phyloP scores from a whole-genome alignment of 2,888 invertebrate genomes.

The Muscina levida region DNA sequence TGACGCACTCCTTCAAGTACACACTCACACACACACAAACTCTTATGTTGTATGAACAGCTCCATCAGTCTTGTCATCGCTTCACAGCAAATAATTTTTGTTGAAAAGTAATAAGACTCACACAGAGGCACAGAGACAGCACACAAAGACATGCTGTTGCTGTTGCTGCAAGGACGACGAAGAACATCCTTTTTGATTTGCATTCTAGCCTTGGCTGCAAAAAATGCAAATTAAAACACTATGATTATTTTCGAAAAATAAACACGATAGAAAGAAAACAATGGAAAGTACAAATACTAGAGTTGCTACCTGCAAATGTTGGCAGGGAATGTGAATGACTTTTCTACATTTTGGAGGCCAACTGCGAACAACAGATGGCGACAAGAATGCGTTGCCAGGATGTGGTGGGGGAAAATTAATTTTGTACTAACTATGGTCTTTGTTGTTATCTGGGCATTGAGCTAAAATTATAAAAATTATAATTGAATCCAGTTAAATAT shows the following conservation, averaged over 20 bases:
- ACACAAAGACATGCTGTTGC: neutral
- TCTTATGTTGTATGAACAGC: too few species aligned
- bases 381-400: too few species aligned
- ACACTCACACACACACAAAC: too few species aligned
- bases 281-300: too few species aligned
- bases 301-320: conserved; percentile 1
- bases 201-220: neutral
- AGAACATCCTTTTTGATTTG: neutral
- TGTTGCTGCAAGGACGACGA: neutral
- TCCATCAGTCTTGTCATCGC: neutral
- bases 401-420: neutral
- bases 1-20: conserved; percentile 1
- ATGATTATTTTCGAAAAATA: neutral
- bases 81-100: neutral
- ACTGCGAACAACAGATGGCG: too few species aligned
- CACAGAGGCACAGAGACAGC: neutral
- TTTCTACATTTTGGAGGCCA: neutral
- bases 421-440: neutral
- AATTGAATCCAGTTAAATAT: too few species aligned
- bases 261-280: neutral
- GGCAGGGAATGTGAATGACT: neutral
- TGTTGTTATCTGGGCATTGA: neutral
- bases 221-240: conserved; percentile 5
- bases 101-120: neutral
- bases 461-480: too few species aligned